These are phyloP conservation scores for Mastacembelus armatus DNA, from an alignment of 2,797 vertebrate species.

Conservation along the genomic window DNA sequence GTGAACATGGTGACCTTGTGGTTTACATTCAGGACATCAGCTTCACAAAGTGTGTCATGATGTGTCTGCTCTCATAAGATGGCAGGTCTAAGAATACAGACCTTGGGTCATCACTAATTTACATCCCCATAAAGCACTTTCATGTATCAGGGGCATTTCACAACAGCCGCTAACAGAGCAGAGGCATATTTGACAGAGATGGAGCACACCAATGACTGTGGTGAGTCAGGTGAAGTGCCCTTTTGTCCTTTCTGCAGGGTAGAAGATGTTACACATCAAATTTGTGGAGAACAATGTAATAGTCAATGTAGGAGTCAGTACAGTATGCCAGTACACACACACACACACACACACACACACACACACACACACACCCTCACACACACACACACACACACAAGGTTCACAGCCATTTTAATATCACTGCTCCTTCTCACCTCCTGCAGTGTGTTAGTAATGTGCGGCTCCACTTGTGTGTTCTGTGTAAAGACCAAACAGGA, in stretches of 20 bases:
- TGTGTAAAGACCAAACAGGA: constrained; percentile 91
- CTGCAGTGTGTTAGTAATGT: constrained; percentile 87
- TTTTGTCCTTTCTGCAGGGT: constrained; percentile 45
- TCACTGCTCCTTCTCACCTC: constrained; percentile 78
- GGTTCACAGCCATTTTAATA: no score
- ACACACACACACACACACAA: no score
- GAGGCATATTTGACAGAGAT: constrained; percentile 18
- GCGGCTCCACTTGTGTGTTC: constrained; percentile 88
- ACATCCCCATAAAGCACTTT: constrained; percentile 74
- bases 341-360: not conserved
- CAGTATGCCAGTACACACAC: constrained; percentile 16
- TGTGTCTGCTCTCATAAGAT: constrained; percentile 6
- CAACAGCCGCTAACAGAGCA: constrained; percentile 15
- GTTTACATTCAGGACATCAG: constrained; percentile 34
- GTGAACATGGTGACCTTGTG: constrained; percentile 23
- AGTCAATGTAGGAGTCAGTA: constrained; percentile 6
- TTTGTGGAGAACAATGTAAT: constrained; percentile 19
- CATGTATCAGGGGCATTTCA: constrained; percentile 60
- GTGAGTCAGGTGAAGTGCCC: constrained; percentile 52
- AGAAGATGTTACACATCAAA: constrained; percentile 37
- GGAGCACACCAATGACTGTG: constrained; percentile 13
- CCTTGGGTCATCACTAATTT: constrained; percentile 72
- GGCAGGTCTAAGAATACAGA: constrained; percentile 1
- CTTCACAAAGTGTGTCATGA: constrained; percentile 30
- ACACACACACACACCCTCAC: no score